Evolutionary conservation across 1,140 invertebrate species (phyloP).

Genomic region (Drosophila murphyi): DNA sequence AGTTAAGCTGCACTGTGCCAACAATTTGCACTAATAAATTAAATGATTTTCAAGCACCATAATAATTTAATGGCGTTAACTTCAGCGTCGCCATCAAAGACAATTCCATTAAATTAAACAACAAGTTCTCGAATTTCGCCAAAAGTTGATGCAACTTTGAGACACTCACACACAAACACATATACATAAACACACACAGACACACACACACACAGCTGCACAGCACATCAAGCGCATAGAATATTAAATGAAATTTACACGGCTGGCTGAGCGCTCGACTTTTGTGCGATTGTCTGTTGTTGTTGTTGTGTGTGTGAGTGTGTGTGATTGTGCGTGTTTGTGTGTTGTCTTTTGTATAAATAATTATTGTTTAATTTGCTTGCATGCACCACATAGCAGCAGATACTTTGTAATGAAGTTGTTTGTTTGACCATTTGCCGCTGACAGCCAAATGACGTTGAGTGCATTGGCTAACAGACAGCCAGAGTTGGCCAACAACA

Average conservation of each 20-base stretch:
- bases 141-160: constrained; percentile 63
- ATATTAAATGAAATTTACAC: constrained; percentile 72
- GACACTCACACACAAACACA: constrained; percentile 20
- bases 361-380: constrained; percentile 80
- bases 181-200: constrained; percentile 23
- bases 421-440: constrained; percentile 55
- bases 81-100: constrained; percentile 34
- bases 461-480: constrained; percentile 41
- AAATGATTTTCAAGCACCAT: constrained; percentile 73
- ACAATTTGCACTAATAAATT: constrained; percentile 63
- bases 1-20: constrained; percentile 26
- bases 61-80: constrained; percentile 72
- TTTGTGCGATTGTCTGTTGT: constrained; percentile 3
- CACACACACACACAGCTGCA: constrained; percentile 8
- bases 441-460: constrained; percentile 13
- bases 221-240: constrained; percentile 46
- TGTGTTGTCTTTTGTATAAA: constrained; percentile 62
- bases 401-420: constrained; percentile 53
- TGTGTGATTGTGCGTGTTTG: constrained; percentile 21
- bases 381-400: constrained; percentile 32
- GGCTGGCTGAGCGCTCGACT: constrained; percentile 48
- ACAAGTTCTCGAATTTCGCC: constrained; percentile 67
- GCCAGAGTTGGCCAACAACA: not conserved
- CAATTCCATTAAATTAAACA: constrained; percentile 75
- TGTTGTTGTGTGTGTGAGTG: constrained; percentile 50